Evolutionary conservation across 2,888 invertebrate genomes (phyloP).

Genomic region (Caenorhabditis sulstoni): DNA sequence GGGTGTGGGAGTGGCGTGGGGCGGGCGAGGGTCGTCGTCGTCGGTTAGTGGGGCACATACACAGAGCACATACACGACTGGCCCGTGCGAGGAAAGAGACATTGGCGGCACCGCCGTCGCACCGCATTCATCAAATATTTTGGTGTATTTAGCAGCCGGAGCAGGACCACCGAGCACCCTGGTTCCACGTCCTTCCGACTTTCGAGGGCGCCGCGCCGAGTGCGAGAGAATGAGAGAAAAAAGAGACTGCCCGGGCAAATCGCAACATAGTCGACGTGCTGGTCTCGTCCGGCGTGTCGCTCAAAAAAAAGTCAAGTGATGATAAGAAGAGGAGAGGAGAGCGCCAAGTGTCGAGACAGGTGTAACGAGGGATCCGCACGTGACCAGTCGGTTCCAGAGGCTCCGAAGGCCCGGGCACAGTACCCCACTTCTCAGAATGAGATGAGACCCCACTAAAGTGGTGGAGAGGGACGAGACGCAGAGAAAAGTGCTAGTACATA

Average conservation of each 20-base stretch:
- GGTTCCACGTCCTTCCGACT: slow-evolving; percentile 22
- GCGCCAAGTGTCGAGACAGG: slow-evolving; percentile 31
- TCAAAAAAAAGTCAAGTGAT: slow-evolving; percentile 58
- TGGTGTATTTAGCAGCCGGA: slow-evolving; percentile 48
- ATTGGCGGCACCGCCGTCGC: slow-evolving; percentile 52
- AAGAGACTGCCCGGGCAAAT: slow-evolving; percentile 10
- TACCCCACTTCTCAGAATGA: slow-evolving; percentile 1
- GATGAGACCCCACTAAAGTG: slow-evolving; percentile 8
- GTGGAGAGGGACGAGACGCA: slow-evolving; percentile 33
- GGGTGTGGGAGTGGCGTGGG: slow-evolving; percentile 58
- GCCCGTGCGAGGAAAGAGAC: slow-evolving; percentile 52
- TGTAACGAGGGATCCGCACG: slow-evolving; percentile 28
- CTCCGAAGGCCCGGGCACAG: slow-evolving; percentile 2
- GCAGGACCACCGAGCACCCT: slow-evolving; percentile 45
- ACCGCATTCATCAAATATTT: slow-evolving; percentile 58
- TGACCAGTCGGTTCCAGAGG: slow-evolving; percentile 13
- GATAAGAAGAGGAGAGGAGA: slow-evolving; percentile 31
- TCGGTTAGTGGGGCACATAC: slow-evolving; percentile 58
- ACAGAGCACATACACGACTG: slow-evolving; percentile 57
- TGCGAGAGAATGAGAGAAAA: slow-evolving; percentile 11
- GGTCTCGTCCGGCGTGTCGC: slow-evolving; percentile 46
- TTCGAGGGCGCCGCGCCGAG: slow-evolving; percentile 1
- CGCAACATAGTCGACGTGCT: slow-evolving; percentile 29
- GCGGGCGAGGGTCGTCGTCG: slow-evolving; percentile 45
- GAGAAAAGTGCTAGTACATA: slow-evolving; percentile 55